These are phyloP conservation scores for Eristalis tenax DNA, from an alignment of 2,888 invertebrate genomes.

Conservation along the genomic window DNA sequence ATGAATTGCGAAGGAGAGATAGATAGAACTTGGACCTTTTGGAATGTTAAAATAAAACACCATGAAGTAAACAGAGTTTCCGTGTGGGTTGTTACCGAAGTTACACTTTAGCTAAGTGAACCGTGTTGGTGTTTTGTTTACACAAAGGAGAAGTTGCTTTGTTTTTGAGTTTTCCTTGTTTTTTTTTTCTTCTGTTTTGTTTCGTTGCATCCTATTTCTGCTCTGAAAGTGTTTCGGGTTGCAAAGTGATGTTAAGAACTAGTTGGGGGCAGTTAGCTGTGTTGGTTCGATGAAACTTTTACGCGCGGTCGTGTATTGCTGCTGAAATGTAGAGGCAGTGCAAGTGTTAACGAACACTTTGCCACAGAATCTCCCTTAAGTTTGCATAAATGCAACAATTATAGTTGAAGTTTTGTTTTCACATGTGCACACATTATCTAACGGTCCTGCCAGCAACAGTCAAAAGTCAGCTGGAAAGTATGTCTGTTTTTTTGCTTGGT, in stretches of 20 bases:
- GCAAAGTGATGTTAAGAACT: constrained; percentile 45
- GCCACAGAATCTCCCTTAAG: constrained; percentile 34
- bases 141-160: constrained; percentile 56
- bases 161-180: constrained; percentile 36
- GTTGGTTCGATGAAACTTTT: constrained; percentile 47
- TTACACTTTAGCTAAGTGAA: constrained; percentile 30
- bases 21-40: background rate
- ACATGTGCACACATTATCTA: constrained; percentile 2
- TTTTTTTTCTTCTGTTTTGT: background rate
- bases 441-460: constrained; percentile 7
- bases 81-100: constrained; percentile 16
- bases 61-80: constrained; percentile 17
- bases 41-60: constrained; percentile 8
- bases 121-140: constrained; percentile 56
- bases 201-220: constrained; percentile 3
- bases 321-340: constrained; percentile 23
- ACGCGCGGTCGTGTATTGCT: background rate
- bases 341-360: constrained; percentile 58
- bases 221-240: constrained; percentile 46
- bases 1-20: background rate
- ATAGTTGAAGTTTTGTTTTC: constrained; percentile 41
- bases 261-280: constrained; percentile 39
- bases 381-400: constrained; percentile 61
- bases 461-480: constrained; percentile 17
- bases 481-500: background rate